phyloP scores from a whole-genome alignment of 2,113 vertebrate species.

The Eptesicus fuscus region DNA sequence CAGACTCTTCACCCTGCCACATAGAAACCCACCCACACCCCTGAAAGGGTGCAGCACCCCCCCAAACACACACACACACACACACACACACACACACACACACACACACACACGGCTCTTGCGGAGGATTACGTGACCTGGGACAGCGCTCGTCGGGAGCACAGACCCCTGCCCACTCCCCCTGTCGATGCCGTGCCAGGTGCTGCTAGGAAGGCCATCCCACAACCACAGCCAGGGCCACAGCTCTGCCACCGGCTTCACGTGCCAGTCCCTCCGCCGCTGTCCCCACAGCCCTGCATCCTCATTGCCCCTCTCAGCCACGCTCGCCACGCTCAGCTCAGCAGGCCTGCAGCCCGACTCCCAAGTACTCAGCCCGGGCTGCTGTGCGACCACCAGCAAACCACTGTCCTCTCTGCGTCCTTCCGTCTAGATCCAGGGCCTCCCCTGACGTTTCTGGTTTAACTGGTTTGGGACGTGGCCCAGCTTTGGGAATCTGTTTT shows the following conservation, averaged over 20 bases:
- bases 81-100: too few relatives aligned
- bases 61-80: too few relatives aligned
- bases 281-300: not conserved
- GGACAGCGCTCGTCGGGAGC: not conserved
- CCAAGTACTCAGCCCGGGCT: rapidly evolving
- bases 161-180: not conserved
- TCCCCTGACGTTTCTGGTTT: not conserved
- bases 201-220: not conserved
- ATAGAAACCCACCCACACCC: not conserved
- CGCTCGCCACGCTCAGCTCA: not conserved
- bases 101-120: not conserved
- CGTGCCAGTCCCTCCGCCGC: not conserved
- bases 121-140: not conserved
- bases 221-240: not conserved
- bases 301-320: not conserved
- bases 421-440: not conserved
- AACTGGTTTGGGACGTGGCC: not conserved
- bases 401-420: not conserved
- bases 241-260: not conserved
- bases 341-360: not conserved
- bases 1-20: not conserved
- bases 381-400: not conserved
- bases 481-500: not conserved
- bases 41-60: too few relatives aligned
- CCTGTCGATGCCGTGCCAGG: not conserved